These are phyloP conservation scores for Noctuana brunneofusca DNA, from an alignment of 2,888 invertebrate genomes.

Conservation along the genomic window DNA sequence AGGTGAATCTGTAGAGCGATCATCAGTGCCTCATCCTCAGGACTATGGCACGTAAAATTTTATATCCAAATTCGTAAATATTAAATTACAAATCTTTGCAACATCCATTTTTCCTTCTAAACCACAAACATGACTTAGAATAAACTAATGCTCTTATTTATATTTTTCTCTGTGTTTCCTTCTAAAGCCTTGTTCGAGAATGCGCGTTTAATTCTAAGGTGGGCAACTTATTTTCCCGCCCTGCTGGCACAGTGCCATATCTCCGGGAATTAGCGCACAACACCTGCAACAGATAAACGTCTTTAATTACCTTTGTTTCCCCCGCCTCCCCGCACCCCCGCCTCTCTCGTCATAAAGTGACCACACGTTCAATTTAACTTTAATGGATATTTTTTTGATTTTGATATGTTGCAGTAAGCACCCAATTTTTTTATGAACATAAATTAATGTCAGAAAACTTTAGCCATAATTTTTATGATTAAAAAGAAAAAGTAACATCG, in stretches of 20 bases:
- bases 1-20: too few relatives aligned
- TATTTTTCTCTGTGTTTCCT: not conserved
- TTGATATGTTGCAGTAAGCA: too few relatives aligned
- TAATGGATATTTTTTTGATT: not conserved
- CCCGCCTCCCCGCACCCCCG: slow-evolving; percentile 36
- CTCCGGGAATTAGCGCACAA: slow-evolving; percentile 58
- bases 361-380: not conserved
- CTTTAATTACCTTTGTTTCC: slow-evolving; percentile 65
- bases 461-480: too few relatives aligned
- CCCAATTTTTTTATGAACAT: too few relatives aligned
- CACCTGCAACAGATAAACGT: slow-evolving; percentile 76
- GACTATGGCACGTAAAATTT: too few relatives aligned
- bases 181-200: slow-evolving; percentile 10
- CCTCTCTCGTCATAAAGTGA: slow-evolving; percentile 24
- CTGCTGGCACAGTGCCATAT: slow-evolving; percentile 49
- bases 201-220: slow-evolving; percentile 9
- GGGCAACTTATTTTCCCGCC: slow-evolving; percentile 19
- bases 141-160: not conserved
- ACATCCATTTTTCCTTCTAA: too few relatives aligned
- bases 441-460: too few relatives aligned
- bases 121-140: too few relatives aligned
- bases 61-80: too few relatives aligned
- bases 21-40: too few relatives aligned
- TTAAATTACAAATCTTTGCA: too few relatives aligned
- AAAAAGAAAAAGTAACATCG: too few relatives aligned